Percentiles rank a stretch among this genome's conserved stretches.
phyloP scores from a whole-genome alignment of 2,888 invertebrate genomes.

The Volucella inflata region DNA sequence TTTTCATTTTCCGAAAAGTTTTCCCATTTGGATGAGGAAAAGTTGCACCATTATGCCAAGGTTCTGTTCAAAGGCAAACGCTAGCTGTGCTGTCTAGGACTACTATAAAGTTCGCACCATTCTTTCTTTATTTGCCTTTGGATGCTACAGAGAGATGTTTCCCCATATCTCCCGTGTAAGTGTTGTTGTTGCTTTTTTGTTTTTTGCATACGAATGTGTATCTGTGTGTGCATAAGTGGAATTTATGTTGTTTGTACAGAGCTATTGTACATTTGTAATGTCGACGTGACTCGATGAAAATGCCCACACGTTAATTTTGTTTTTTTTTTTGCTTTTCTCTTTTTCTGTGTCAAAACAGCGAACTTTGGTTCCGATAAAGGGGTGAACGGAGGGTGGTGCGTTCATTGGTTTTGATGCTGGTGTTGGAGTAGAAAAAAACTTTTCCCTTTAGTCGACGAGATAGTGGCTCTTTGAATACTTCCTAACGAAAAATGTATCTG shows the following conservation, averaged over 20 bases:
- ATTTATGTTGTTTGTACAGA: conserved; percentile 69
- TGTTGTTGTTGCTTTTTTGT: not conserved
- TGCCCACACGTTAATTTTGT: conserved; percentile 59
- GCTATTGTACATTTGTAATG: conserved; percentile 70
- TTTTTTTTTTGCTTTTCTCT: not conserved
- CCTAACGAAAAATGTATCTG: conserved; percentile 43
- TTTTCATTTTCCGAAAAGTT: conserved; percentile 34
- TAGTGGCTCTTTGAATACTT: conserved; percentile 58
- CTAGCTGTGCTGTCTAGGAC: conserved; percentile 51
- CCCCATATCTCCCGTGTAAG: conserved; percentile 33
- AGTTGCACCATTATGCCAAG: conserved; percentile 61
- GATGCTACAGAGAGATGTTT: not conserved
- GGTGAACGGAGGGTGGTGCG: not conserved
- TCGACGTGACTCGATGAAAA: conserved; percentile 65
- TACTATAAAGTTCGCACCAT: conserved; percentile 55
- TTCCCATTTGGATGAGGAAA: conserved; percentile 67
- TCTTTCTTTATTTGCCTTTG: conserved; percentile 45
- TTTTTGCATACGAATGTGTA: conserved; percentile 19
- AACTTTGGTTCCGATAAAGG: conserved; percentile 25
- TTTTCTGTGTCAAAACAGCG: conserved; percentile 3
- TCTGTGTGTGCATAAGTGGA: conserved; percentile 64
- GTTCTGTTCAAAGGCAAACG: conserved; percentile 49
- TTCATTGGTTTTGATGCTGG: not conserved
- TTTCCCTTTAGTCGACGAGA: conserved; percentile 49
- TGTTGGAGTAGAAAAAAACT: conserved; percentile 12